Base-by-base conservation (phyloP, 1,140 invertebrate genomes). In the Centruroides vittatus region DNA sequence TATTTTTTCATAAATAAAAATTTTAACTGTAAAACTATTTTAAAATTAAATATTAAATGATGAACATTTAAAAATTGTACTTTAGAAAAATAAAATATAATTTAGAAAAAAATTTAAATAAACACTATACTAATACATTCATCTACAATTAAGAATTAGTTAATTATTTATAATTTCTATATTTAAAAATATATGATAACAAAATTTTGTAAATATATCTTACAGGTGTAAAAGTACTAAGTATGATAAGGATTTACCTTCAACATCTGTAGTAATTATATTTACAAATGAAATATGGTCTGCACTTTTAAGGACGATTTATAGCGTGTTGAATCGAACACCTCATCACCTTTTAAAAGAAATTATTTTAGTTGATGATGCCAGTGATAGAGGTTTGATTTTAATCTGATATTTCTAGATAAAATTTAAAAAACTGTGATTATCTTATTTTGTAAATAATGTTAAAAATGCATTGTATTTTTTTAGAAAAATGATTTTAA, bases 251-350 rank as follows among this genome's bases (percentile, higher is more conserved):
- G 74, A 73, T 61, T 69, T 84, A n/a, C 80, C 80, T 41, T 74
- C 73, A 10, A 75, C 80, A 5, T 81, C 78, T 65, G 81, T 94
- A 11, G 79, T 94, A 47, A 83, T 94, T 54, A 89, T 93, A 67
- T 94, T 91, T 76, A 88, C 84, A 70, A 91, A 95, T 73, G 92
- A 95, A 76, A 85, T 89, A 4, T 86, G 86, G 73, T 87, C 88
- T 5, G 84, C 89, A 35, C 78, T 95, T 50, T 69, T 94, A 35
- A 71, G 91, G 34, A 93, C 90, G 0, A 81, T 93, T 11, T 86
- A 89, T 78, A 90, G 86, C 71, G 88, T 93, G 1, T 72, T 93
- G n/a, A 86, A 88, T 75, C 80, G 86, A 61, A 84, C 85, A 10
- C 83, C 88, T 4, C 63, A 76, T 0, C 70, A 81, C 61, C 73